Base-by-base conservation (phyloP, 1,140 invertebrate genomes). In the Amyelois transitella region DNA sequence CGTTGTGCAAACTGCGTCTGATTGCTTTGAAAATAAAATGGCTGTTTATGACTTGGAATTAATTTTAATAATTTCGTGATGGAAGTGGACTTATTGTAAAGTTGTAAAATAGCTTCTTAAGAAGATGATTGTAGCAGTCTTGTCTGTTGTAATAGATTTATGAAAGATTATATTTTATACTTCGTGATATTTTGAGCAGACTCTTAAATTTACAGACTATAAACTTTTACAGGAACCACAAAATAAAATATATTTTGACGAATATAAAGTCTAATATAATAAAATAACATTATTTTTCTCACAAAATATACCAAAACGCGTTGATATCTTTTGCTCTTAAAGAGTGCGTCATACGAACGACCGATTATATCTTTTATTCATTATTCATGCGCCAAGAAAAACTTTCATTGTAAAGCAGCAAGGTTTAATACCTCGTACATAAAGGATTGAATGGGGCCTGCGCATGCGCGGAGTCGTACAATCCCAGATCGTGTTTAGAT, bases 361-460 rank as follows among this genome's bases (percentile, higher is more conserved):
- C 4, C 32, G 32, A 38, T 38, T 14, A 14, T 38, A 38, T 38
- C 32, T 24, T n/a, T n/a, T 24, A 38, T 38, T 12, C 32, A 38
- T 38, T 14, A 38, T 38, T 38, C 32, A 38, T 38, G n/a, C 32
- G 25, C 3, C 17, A 38, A 38, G 32, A 48, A 48, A 48, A 48
- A 48, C 18, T 21, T 48, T 48, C 20, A 48, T 48, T 48, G 45
- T 48, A 21, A 60, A 65, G 64, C 58, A 64, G 19, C 2, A 21
- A 28, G 52, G 64, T 68, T 69, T 70, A 70, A 69, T 66, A 71
- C 64, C 59, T 67, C 64, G 22, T 24, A 45, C 58, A 69, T 38
- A 53, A 71, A 66, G 58, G 61, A 45, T 28, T 66, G 57, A 64
- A 66, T 67, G 64, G 62, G 53, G 51, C 69, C 55, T 60, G 63